Evolutionary conservation across 2,113 vertebrate genomes (phyloP).

Genomic region (Elgaria multicarinata): DNA sequence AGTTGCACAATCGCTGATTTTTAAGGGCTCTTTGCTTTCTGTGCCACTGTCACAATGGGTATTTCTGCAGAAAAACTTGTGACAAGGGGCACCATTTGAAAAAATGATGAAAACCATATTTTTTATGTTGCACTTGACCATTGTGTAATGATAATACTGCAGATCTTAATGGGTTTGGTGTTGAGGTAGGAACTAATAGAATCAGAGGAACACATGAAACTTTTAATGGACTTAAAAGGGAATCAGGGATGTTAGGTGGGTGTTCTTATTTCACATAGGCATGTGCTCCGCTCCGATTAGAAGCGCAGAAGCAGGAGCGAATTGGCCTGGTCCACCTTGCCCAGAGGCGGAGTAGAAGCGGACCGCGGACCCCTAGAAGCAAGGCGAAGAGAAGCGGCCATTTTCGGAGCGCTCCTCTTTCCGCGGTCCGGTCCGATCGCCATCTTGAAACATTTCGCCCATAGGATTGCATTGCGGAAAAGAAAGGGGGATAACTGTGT

Average conservation of each 20-base stretch:
- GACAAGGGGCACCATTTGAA: constrained; percentile 41
- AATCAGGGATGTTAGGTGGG: constrained; percentile 37
- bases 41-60: constrained; percentile 21
- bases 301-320: no score
- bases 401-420: no score
- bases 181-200: constrained; percentile 53
- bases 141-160: constrained; percentile 34
- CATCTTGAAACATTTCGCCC: no score
- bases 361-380: no score
- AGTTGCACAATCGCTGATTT: constrained; percentile 39
- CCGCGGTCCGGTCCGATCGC: no score
- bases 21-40: constrained; percentile 39
- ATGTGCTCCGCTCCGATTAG: no score
- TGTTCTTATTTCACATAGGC: no score
- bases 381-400: no score
- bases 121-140: constrained; percentile 31
- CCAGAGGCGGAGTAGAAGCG: no score
- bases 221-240: constrained; percentile 38
- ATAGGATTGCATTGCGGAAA: no score
- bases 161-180: not conserved
- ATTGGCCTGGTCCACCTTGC: no score
- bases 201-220: constrained; percentile 37
- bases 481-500: no score
- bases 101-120: constrained; percentile 57
- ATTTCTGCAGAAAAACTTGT: constrained; percentile 36